Conservation (phyloP, 2,888 invertebrate species). For the Gerris lacustris region DNA sequence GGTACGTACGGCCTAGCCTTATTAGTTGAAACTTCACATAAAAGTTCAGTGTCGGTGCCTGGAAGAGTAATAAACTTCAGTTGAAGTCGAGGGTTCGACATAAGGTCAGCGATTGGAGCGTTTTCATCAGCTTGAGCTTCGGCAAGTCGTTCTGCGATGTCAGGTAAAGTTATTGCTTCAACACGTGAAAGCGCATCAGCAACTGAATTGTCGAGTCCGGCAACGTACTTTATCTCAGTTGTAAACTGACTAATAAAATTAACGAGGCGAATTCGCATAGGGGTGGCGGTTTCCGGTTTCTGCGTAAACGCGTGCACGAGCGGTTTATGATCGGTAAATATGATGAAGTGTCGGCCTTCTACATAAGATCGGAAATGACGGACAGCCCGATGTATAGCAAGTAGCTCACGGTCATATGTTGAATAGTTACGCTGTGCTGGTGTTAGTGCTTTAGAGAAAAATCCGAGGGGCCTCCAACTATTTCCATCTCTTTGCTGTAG, state of each 20-base stretch:
- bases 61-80: conserved; percentile 9
- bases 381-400: conserved; percentile 31
- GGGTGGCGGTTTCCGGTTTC: conserved; percentile 3
- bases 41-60: background rate
- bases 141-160: conserved; percentile 31
- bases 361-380: conserved; percentile 17
- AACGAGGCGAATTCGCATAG: conserved; percentile 34
- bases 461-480: conserved; percentile 24
- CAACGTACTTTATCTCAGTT: conserved; percentile 34
- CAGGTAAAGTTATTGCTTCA: conserved; percentile 30
- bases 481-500: conserved; percentile 19
- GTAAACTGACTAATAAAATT: conserved; percentile 34
- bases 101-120: background rate
- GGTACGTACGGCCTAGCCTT: conserved; percentile 21
- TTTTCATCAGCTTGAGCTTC: conserved; percentile 26
- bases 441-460: conserved; percentile 28
- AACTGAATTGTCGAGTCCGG: conserved; percentile 33
- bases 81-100: background rate
- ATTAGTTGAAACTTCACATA: conserved; percentile 26
- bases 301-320: background rate
- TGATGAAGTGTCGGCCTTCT: conserved; percentile 3
- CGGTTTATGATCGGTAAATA: conserved; percentile 4
- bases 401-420: too few relatives aligned
- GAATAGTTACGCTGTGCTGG: conserved; percentile 34
- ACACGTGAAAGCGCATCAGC: conserved; percentile 35